A percentile compares a stretch with the other conserved stretches of the same genome.
phyloP scores from a whole-genome alignment of 2,888 invertebrate genomes.

The Timema podura region DNA sequence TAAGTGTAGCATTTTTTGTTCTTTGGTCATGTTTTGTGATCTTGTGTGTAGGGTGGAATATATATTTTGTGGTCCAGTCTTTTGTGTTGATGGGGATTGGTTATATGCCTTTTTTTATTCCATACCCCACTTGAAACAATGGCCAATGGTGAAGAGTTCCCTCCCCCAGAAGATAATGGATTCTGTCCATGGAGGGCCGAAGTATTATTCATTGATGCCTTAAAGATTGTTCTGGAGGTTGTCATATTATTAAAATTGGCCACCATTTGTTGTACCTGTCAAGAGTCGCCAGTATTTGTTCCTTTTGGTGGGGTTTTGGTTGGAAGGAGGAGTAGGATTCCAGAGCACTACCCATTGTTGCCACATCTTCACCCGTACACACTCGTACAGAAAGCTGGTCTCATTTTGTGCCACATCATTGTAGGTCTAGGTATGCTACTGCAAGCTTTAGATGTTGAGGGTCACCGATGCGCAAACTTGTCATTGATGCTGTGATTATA shows the following conservation, averaged over 20 bases:
- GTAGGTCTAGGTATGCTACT: not conserved
- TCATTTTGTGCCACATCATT: constrained; percentile 14
- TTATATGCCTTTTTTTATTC: constrained; percentile 19
- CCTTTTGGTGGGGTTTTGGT: constrained; percentile 15
- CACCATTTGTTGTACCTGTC: constrained; percentile 36
- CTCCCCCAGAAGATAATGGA: constrained; percentile 24
- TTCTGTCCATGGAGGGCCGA: constrained; percentile 24
- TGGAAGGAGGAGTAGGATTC: constrained; percentile 28
- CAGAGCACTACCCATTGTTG: constrained; percentile 26
- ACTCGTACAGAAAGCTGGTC: too few species aligned
- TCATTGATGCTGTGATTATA: not conserved
- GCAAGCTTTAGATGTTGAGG: not conserved
- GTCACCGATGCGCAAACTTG: constrained; percentile 18
- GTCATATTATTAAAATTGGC: constrained; percentile 36
- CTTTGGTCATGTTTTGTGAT: not conserved
- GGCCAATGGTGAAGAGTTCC: constrained; percentile 33
- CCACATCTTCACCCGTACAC: constrained; percentile 21
- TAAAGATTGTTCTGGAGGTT: constrained; percentile 26
- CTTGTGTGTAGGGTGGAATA: constrained; percentile 6
- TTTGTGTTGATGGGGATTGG: constrained; percentile 29
- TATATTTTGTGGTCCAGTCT: constrained; percentile 26
- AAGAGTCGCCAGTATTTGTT: constrained; percentile 32
- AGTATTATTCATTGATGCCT: constrained; percentile 29
- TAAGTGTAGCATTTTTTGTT: too few species aligned
- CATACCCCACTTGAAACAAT: constrained; percentile 37